A percentile compares a stretch with the other conserved stretches of the same genome.
These are phyloP conservation scores for Drosophila aldrichi DNA, from an alignment of 2,888 invertebrate species.

Conservation along the genomic window DNA sequence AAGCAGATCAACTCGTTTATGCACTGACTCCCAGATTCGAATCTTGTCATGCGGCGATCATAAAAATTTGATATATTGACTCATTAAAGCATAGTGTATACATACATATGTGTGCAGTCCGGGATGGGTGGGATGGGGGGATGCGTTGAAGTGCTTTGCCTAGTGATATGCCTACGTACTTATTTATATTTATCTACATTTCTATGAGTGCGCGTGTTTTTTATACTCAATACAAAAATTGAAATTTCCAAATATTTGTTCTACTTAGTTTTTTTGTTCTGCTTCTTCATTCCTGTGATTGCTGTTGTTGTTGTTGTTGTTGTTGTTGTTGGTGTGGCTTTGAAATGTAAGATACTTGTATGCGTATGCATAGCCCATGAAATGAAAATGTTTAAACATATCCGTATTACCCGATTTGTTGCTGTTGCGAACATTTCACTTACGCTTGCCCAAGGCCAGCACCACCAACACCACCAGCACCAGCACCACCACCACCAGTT, in stretches of 20 bases:
- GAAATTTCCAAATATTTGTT: constrained; percentile 77
- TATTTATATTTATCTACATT: constrained; percentile 9
- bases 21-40: background rate
- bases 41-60: constrained; percentile 11
- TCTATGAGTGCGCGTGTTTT: constrained; percentile 28
- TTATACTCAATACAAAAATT: constrained; percentile 62
- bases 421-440: constrained; percentile 64
- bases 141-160: constrained; percentile 5
- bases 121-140: background rate
- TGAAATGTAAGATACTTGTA: constrained; percentile 38
- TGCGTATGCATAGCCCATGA: constrained; percentile 46
- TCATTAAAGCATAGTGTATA: constrained; percentile 45
- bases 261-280: constrained; percentile 49
- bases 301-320: constrained; percentile 10
- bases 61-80: constrained; percentile 67
- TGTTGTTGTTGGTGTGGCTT: constrained; percentile 39
- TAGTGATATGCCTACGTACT: constrained; percentile 35
- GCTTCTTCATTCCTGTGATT: constrained; percentile 14
- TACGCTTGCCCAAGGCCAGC: constrained; percentile 64
- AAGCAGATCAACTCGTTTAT: no score
- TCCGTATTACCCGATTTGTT: constrained; percentile 54
- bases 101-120: background rate
- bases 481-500: constrained; percentile 33
- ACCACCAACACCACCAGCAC: constrained; percentile 9
- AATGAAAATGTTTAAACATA: constrained; percentile 72